Conservation (phyloP, 2,797 vertebrate genomes). For the Halcyon chelicuti region DNA sequence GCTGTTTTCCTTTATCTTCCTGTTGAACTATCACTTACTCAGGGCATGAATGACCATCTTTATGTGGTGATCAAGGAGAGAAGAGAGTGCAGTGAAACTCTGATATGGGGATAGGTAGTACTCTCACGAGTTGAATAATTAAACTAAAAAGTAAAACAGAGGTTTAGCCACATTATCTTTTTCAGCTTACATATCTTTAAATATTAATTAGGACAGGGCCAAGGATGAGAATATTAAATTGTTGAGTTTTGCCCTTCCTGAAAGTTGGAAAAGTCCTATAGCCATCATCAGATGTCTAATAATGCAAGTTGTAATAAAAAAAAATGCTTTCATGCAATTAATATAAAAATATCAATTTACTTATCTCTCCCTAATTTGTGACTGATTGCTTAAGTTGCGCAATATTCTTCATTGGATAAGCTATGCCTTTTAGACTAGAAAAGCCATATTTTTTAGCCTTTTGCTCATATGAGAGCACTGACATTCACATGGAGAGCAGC, state of each 20-base stretch:
- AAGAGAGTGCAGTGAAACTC: neutral
- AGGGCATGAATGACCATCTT: conserved; percentile 13
- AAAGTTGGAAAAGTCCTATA: neutral
- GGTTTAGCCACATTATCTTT: neutral
- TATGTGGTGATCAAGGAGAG: neutral
- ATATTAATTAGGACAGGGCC: neutral
- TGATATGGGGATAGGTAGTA: neutral
- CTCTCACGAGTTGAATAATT: neutral
- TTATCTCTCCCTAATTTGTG: neutral
- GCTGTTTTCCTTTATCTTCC: conserved; percentile 67
- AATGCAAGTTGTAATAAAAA: neutral
- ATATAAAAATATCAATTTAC: neutral
- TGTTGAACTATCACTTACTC: conserved; percentile 46
- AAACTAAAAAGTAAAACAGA: neutral
- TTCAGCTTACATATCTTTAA: neutral
- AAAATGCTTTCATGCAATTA: neutral
- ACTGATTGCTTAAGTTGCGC: neutral
- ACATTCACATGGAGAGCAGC: neutral
- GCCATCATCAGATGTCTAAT: neutral
- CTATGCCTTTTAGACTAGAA: neutral
- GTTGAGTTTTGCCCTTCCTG: neutral
- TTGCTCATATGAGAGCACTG: neutral
- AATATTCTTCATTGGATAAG: neutral
- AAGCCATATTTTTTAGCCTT: neutral
- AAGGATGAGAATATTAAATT: neutral